Evolutionary conservation across 2,888 invertebrate species (phyloP), one percentile per base, ranked within the genome.

Genomic region (Cordilura impudica): DNA sequence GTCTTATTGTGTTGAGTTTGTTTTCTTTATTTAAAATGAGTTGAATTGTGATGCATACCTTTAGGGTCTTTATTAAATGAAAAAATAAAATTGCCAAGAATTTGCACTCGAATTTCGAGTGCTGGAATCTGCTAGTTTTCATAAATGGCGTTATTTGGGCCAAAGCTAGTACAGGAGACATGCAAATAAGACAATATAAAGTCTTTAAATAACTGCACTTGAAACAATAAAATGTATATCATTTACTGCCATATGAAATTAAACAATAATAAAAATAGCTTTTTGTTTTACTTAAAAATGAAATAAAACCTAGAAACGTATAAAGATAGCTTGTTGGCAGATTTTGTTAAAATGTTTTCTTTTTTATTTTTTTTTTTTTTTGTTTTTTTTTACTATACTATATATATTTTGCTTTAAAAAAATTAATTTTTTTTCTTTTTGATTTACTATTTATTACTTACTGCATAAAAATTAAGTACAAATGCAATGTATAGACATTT

Each of bases 401-500:
- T n/a, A n/a, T n/a, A n/a, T n/a, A n/a, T n/a, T n/a, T n/a, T n/a
- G n/a, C n/a, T n/a, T n/a, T n/a, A n/a, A n/a, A n/a, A n/a, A n/a
- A n/a, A n/a, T n/a, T n/a, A n/a, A n/a, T 7, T 7, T 31, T 31
- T 31, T 31, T 31, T n/a, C 1, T 45, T 4, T 14, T n/a, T 14
- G 19, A 19, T 43, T 23, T 6, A 21, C 35, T 43, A 16, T 58
- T 16, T 35, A n/a, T 58, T 23, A 76, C 70, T 76, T 76, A 70
- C 65, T 65, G 70, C 39, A 69, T 54, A 12, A 14, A 18, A 21
- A 39, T 21, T 65, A 56, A 58, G 51, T 58, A 58, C 29, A 29
- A 58, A 12, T 66, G 51, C 23, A 54, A 16, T 4, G 2, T 29
- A 8, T 43, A 26, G n/a, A n/a, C n/a, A 19, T 49, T 35, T 56